Evolutionary conservation across 2,797 vertebrate species (phyloP).

Genomic region (Apogon hyalosoma): DNA sequence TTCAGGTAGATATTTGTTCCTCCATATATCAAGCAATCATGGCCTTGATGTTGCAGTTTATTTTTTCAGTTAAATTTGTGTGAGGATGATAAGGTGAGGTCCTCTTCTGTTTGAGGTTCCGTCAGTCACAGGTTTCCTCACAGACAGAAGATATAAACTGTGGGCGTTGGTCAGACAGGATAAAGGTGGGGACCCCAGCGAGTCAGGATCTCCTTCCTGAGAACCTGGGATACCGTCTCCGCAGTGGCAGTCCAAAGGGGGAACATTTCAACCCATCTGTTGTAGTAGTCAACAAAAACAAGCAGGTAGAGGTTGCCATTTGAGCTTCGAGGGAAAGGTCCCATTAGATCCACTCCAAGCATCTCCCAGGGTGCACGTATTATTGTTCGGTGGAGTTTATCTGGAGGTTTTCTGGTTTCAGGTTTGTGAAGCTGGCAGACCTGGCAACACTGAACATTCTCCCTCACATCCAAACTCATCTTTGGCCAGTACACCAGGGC

Average conservation of each 20-base stretch:
- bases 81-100: neutral
- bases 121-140: neutral
- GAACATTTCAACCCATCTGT: slow-evolving; percentile 7
- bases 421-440: slow-evolving; percentile 9
- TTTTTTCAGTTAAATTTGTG: neutral
- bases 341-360: slow-evolving; percentile 9
- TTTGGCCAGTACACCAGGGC: slow-evolving; percentile 5
- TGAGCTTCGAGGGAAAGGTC: neutral
- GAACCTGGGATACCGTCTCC: neutral
- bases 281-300: slow-evolving; percentile 6
- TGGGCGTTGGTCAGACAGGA: neutral
- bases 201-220: neutral
- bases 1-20: no score
- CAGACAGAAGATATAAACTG: neutral
- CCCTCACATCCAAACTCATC: slow-evolving; percentile 13
- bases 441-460: neutral
- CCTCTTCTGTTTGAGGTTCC: no score
- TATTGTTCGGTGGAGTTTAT: neutral
- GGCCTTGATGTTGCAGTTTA: neutral
- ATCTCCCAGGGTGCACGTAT: neutral
- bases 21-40: no score
- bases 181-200: neutral
- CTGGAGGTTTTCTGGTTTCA: slow-evolving; percentile 1
- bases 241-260: neutral
- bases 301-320: slow-evolving; percentile 5